phyloP scores from a whole-genome alignment of 2,888 invertebrate species.

The Temnothorax ravouxi region DNA sequence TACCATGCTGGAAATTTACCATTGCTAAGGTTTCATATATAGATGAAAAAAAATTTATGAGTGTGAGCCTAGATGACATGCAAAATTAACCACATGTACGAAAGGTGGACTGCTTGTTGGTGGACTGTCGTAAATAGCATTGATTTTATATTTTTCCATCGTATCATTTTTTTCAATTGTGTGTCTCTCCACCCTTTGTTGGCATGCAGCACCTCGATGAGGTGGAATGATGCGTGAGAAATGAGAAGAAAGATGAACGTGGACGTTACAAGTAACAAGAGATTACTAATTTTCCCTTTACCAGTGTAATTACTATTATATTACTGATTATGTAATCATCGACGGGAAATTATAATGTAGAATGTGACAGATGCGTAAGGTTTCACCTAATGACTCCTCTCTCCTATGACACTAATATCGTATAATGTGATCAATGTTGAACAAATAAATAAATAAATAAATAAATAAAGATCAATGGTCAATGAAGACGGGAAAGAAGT shows the following conservation, averaged over 20 bases:
- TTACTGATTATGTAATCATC: neutral
- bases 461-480: constrained; percentile 37
- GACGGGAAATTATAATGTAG: neutral
- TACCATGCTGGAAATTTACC: constrained; percentile 53
- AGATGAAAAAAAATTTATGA: constrained; percentile 49
- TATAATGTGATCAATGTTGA: constrained; percentile 33
- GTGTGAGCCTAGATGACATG: constrained; percentile 66
- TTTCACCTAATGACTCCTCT: constrained; percentile 9
- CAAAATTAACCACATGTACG: constrained; percentile 70
- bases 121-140: constrained; percentile 58
- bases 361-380: constrained; percentile 4
- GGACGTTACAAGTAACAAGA: constrained; percentile 23
- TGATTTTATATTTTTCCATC: constrained; percentile 13
- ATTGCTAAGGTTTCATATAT: constrained; percentile 24
- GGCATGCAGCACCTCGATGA: constrained; percentile 63
- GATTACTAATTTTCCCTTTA: constrained; percentile 26
- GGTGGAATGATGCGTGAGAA: constrained; percentile 53
- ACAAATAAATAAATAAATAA: neutral
- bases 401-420: neutral
- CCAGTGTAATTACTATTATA: constrained; percentile 24
- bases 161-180: constrained; percentile 52
- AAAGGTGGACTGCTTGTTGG: constrained; percentile 75
- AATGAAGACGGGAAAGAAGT: constrained; percentile 13
- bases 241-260: constrained; percentile 33
- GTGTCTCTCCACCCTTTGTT: constrained; percentile 78